Conservation (phyloP, 1,140 invertebrate genomes). For the Thrips palmi region DNA sequence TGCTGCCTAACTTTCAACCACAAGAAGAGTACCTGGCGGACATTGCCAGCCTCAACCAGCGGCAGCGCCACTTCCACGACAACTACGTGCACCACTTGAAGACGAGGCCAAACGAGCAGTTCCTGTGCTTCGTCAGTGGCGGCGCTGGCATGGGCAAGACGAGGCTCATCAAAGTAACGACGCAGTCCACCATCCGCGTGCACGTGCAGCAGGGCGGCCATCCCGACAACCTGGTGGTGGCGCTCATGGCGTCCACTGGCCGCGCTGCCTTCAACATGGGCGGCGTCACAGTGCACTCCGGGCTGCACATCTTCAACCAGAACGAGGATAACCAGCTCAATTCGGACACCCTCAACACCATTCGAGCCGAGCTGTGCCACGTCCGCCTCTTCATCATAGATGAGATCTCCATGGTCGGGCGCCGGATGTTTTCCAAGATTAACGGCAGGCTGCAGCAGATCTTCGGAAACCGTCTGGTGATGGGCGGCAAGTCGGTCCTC, state of each 20-base stretch:
- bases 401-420: slow-evolving; percentile 10
- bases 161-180: too few species aligned
- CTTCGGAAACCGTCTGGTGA: slow-evolving; percentile 8
- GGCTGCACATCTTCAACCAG: slow-evolving; percentile 8
- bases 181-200: too few species aligned
- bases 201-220: too few species aligned
- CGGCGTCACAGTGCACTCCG: slow-evolving; percentile 12
- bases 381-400: slow-evolving; percentile 8
- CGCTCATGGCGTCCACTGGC: slow-evolving; percentile 11
- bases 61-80: too few species aligned
- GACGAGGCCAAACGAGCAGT: too few species aligned
- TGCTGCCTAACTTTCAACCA: too few species aligned
- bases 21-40: too few species aligned
- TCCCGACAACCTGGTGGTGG: too few species aligned
- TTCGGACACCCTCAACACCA: slow-evolving; percentile 7
- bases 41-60: too few species aligned
- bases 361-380: slow-evolving; percentile 7
- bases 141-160: too few species aligned
- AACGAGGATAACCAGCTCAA: slow-evolving; percentile 1
- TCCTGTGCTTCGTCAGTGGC: too few species aligned
- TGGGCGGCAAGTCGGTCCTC: not conserved
- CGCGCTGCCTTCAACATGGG: slow-evolving; percentile 4
- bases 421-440: slow-evolving; percentile 6
- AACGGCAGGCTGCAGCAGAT: slow-evolving; percentile 10
- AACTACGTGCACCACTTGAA: too few species aligned